Evolutionary conservation across 2,797 vertebrate species (phyloP), one percentile per base, ranked within the genome.

Genomic region (Champsocephalus gunnari): DNA sequence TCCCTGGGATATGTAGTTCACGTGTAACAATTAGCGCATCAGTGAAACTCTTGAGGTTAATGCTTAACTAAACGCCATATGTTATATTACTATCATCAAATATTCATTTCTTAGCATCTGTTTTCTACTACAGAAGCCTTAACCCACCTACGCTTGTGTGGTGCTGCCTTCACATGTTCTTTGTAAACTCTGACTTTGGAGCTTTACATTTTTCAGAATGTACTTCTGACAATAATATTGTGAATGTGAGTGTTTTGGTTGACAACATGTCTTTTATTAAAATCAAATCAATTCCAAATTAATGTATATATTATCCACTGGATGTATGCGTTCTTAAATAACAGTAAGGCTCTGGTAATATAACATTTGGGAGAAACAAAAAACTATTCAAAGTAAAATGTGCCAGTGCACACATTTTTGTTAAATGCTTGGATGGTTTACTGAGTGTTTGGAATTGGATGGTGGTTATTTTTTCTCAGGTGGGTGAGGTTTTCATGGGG

Each of bases 1-100:
- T 49, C 66, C 9, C 19, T 88, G 93, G 94, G 94, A 94, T 57
- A 87, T 93, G 94, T 92, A 94, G 93, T 94, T 4, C 64, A 24
- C 3, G 3, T 12, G 7, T 16, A 6, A 24, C 9, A 12, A 9
- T 34, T 14, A 9, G 12, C 12, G 12, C 13, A 47, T 44, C 3
- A 16, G 4, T 13, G 3, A 4, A 56, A 1, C n/a, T 38, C 4
- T 38, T 49, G 4, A n/a, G 8, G 5, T 17, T 1, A 53, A 17
- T 11, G 9, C 1, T 19, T 19, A 24, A 1, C 8, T 12, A 43
- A 41, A 5, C 14, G 9, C 16, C 16, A 17, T 28, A 34, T 14
- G 12, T 19, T 10, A 3, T 9, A 2, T 1, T 17, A 21, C 5
- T 17, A 14, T 28, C 9, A 59, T 57, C 24, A 65, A 32, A 56